Evolutionary conservation across 2,113 vertebrate species (phyloP).

Genomic region (Mohoua ochrocephala): DNA sequence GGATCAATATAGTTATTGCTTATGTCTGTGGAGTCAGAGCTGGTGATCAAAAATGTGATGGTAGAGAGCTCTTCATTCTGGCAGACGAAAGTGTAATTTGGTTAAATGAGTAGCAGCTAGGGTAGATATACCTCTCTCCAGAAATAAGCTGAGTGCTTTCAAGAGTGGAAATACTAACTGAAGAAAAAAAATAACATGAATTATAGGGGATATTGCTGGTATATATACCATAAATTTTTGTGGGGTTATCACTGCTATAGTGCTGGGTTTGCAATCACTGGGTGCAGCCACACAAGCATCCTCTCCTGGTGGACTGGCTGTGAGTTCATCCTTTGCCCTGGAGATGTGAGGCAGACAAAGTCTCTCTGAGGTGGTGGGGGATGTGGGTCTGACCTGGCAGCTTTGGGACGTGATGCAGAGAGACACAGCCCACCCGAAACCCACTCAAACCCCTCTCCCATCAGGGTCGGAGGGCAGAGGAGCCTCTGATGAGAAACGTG

Average conservation of each 20-base stretch:
- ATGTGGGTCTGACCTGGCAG: neutral
- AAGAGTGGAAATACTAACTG: neutral
- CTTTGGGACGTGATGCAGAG: neutral
- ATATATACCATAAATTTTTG: neutral
- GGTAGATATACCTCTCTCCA: neutral
- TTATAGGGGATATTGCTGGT: neutral
- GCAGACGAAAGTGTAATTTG: neutral
- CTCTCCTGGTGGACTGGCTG: neutral
- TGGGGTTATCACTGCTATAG: neutral
- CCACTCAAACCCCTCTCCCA: neutral
- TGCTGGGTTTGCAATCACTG: neutral
- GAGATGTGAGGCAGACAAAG: neutral
- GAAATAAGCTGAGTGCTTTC: neutral
- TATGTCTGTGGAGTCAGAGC: neutral
- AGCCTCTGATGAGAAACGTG: neutral
- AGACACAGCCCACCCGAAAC: neutral
- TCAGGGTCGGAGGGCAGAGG: neutral
- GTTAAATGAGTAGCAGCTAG: neutral
- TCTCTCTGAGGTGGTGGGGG: neutral
- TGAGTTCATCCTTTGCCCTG: neutral
- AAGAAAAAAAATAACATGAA: neutral
- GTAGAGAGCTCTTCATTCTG: neutral
- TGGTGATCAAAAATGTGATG: neutral
- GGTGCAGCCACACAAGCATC: neutral
- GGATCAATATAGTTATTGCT: neutral